Evolutionary conservation across 2,797 vertebrate genomes (phyloP).

Genomic region (Argya squamiceps): DNA sequence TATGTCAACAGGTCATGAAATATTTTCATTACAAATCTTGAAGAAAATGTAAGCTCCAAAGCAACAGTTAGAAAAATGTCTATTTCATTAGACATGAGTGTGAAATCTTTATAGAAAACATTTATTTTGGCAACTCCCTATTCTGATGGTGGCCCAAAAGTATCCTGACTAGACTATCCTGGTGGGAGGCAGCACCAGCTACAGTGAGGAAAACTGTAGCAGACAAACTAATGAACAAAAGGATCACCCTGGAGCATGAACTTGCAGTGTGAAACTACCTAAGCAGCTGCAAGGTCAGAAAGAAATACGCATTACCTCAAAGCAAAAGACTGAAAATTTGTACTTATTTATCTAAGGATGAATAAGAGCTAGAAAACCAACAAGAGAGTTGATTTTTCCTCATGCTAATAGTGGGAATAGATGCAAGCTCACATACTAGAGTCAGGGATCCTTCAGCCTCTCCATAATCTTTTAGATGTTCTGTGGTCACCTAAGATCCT

Average conservation of each 20-base stretch:
- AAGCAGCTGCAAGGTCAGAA: not conserved
- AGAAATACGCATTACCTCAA: not conserved
- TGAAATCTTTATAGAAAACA: constrained; percentile 78
- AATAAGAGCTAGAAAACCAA: not conserved
- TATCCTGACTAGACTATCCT: constrained; percentile 65
- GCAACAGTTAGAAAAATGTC: constrained; percentile 74
- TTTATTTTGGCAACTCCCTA: constrained; percentile 77
- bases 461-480: not conserved
- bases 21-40: constrained; percentile 80
- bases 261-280: not conserved
- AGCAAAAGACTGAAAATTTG: not conserved
- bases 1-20: constrained; percentile 83
- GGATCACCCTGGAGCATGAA: not conserved
- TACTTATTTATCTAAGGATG: not conserved
- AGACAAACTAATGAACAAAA: constrained; percentile 48
- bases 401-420: not conserved
- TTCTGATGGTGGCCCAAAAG: constrained; percentile 74
- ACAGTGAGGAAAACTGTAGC: constrained; percentile 12
- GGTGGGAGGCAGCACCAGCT: constrained; percentile 53
- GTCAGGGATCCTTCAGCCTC: not conserved
- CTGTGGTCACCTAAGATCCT: not conserved
- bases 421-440: not conserved
- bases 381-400: not conserved
- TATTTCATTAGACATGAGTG: constrained; percentile 74
- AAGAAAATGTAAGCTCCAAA: constrained; percentile 75